These are phyloP conservation scores for Pelusios castaneus DNA, from an alignment of 2,113 vertebrate genomes.

Conservation along the genomic window DNA sequence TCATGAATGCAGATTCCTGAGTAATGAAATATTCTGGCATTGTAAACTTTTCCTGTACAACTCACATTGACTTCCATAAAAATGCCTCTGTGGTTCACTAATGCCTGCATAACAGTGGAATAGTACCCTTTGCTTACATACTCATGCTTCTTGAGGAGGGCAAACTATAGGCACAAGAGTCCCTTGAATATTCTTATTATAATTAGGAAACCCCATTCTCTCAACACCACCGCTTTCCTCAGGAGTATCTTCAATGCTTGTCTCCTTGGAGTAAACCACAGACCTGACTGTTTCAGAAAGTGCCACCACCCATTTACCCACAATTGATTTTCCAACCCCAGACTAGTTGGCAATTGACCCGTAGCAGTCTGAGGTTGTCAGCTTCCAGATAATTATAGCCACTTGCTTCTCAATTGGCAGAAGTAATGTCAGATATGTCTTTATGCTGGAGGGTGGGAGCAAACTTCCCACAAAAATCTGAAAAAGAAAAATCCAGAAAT, in stretches of 20 bases:
- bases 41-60: background rate
- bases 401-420: no score
- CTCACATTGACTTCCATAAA: background rate
- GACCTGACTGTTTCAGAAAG: background rate
- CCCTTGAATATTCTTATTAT: background rate
- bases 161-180: background rate
- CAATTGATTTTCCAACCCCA: background rate
- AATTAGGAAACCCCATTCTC: background rate
- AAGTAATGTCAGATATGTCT: no score
- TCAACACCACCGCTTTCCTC: background rate
- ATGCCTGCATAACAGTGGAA: background rate
- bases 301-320: background rate
- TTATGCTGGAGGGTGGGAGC: no score
- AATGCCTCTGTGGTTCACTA: background rate
- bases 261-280: background rate
- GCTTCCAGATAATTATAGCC: background rate
- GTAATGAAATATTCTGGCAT: background rate
- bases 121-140: no score
- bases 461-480: no score
- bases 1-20: no score
- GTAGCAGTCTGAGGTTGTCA: background rate
- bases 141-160: background rate
- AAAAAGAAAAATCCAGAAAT: no score
- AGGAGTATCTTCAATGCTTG: background rate
- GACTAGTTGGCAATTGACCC: no score